A percentile compares a stretch with the other conserved stretches of the same genome.
Conservation (phyloP, 1,140 invertebrate species). For the Leucophenga varia region DNA sequence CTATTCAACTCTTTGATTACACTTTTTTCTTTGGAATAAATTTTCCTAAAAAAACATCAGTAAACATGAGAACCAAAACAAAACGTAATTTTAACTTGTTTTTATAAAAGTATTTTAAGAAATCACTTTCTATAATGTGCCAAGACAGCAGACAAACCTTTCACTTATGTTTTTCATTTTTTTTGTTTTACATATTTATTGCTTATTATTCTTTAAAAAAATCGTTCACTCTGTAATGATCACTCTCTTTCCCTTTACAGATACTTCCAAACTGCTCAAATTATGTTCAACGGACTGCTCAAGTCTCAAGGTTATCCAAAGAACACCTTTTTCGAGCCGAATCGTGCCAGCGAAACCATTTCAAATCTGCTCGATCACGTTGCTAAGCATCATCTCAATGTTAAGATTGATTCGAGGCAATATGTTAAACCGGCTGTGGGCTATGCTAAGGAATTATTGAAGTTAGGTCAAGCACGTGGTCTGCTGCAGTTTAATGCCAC, state of each 20-base stretch:
- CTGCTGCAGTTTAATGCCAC: constrained; percentile 62
- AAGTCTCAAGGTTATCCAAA: constrained; percentile 75
- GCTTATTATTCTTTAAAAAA: constrained; percentile 10
- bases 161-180: constrained; percentile 33
- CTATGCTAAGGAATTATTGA: constrained; percentile 69
- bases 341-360: constrained; percentile 67
- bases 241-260: constrained; percentile 56
- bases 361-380: constrained; percentile 67
- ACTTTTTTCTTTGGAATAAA: no score
- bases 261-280: constrained; percentile 68
- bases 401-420: constrained; percentile 69
- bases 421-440: constrained; percentile 74
- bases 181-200: constrained; percentile 17
- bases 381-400: constrained; percentile 68
- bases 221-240: no score
- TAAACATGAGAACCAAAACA: no score
- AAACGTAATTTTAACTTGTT: no score
- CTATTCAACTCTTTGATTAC: no score
- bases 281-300: constrained; percentile 73
- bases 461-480: constrained; percentile 67
- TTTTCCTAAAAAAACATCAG: no score
- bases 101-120: no score
- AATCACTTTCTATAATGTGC: no score
- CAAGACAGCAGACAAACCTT: constrained; percentile 35
- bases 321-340: constrained; percentile 68